A percentile compares a stretch with the other conserved stretches of the same genome.
These are phyloP conservation scores for Eupithecia subumbrata DNA, from an alignment of 2,888 invertebrate genomes.

Conservation along the genomic window DNA sequence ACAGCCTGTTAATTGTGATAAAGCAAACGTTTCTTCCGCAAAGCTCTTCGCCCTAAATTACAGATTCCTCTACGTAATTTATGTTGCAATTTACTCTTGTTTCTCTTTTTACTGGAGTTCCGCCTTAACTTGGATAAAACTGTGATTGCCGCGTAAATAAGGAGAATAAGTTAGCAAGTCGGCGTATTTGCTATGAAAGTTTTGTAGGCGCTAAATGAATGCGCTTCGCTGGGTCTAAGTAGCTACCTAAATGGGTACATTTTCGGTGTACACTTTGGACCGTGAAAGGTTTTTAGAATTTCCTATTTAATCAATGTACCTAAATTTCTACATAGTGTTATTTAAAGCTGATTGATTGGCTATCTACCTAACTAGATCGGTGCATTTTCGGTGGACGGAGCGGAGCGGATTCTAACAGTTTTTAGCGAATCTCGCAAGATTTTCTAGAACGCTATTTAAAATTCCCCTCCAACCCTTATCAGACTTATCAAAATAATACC, in stretches of 20 bases:
- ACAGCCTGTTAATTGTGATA: conserved; percentile 67
- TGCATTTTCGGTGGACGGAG: too few relatives aligned
- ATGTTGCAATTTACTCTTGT: conserved; percentile 69
- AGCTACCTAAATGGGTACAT: background rate
- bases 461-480: too few relatives aligned
- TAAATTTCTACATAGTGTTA: too few relatives aligned
- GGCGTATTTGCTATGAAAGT: conserved; percentile 14
- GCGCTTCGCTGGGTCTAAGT: background rate
- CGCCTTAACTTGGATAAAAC: conserved; percentile 28
- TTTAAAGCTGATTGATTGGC: too few relatives aligned
- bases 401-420: too few relatives aligned
- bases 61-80: conserved; percentile 71
- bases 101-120: conserved; percentile 50
- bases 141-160: conserved; percentile 28
- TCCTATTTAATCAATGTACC: too few relatives aligned
- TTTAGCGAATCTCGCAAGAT: too few relatives aligned
- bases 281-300: too few relatives aligned
- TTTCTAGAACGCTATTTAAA: too few relatives aligned
- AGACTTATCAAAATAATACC: too few relatives aligned
- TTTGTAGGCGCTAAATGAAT: conserved; percentile 12
- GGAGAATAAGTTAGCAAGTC: conserved; percentile 12
- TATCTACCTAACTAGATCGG: too few relatives aligned
- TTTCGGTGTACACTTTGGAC: background rate
- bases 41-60: conserved; percentile 57
- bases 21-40: conserved; percentile 53